phyloP scores from a whole-genome alignment of 2,113 vertebrate species.

The Alligator mississippiensis region DNA sequence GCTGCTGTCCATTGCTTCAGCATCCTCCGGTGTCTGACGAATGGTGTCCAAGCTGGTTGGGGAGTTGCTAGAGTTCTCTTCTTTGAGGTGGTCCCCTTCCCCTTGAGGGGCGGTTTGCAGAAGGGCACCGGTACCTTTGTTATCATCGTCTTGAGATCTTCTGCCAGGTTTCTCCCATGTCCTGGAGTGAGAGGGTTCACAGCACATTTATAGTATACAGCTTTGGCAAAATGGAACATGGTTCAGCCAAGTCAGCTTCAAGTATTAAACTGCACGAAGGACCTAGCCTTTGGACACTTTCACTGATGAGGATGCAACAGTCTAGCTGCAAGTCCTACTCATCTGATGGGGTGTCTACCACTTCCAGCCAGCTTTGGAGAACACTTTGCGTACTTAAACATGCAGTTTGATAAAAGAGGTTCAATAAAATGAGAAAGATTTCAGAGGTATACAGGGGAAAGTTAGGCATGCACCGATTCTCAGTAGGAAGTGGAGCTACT shows the following conservation, averaged over 20 bases:
- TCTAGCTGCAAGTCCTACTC: too few relatives aligned
- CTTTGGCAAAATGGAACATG: not conserved
- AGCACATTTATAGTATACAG: not conserved
- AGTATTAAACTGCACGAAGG: not conserved
- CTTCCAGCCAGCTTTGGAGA: not conserved
- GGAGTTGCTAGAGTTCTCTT: not conserved
- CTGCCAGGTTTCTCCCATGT: not conserved
- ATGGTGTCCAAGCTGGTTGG: not conserved
- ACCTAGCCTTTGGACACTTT: not conserved
- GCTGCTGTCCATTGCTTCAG: not conserved
- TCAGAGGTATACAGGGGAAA: not conserved
- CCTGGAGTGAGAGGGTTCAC: not conserved
- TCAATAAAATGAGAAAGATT: not conserved
- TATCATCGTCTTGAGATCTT: not conserved
- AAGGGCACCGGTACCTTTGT: not conserved
- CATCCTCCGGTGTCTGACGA: not conserved
- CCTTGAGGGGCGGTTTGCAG: not conserved
- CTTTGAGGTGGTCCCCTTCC: not conserved
- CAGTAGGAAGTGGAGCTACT: too few relatives aligned
- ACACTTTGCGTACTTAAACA: not conserved
- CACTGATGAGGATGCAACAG: not conserved
- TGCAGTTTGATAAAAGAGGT: not conserved
- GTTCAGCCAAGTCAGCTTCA: not conserved
- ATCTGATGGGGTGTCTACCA: not conserved
- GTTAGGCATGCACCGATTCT: too few relatives aligned